Evolutionary conservation across 2,113 vertebrate species (phyloP).

Genomic region (Misgurnus mizolepis): DNA sequence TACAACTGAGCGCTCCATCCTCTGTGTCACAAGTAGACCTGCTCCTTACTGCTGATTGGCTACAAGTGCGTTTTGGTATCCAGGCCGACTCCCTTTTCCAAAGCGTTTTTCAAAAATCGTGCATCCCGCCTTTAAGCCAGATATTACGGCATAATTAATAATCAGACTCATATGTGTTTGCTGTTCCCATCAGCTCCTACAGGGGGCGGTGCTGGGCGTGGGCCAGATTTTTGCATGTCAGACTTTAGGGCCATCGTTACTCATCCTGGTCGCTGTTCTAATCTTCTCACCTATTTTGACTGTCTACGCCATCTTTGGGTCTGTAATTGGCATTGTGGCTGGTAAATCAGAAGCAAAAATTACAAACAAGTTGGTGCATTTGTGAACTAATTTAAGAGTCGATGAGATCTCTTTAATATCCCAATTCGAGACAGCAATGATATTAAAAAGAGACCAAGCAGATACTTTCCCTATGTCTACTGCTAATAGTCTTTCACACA

Average conservation of each 20-base stretch:
- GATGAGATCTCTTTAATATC: background rate
- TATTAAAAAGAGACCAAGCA: too few relatives aligned
- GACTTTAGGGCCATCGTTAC: constrained; percentile 64
- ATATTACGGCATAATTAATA: too few relatives aligned
- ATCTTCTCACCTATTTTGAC: constrained; percentile 74
- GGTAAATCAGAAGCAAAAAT: constrained; percentile 63
- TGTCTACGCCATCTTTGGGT: constrained; percentile 71
- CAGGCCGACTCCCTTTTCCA: too few relatives aligned
- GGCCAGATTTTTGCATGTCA: constrained; percentile 75
- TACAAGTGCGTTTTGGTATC: too few relatives aligned
- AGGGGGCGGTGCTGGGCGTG: constrained; percentile 70
- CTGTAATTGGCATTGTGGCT: constrained; percentile 65
- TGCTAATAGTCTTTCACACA: too few relatives aligned
- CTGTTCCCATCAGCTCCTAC: constrained; percentile 62
- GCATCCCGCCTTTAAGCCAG: too few relatives aligned
- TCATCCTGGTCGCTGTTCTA: constrained; percentile 70
- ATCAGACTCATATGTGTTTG: background rate
- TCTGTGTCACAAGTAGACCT: too few relatives aligned
- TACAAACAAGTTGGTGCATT: background rate
- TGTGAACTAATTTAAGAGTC: background rate
- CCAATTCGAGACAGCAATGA: background rate
- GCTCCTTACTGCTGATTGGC: too few relatives aligned
- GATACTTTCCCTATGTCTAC: too few relatives aligned
- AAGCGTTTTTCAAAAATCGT: too few relatives aligned
- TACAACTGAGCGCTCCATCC: too few relatives aligned